Percentiles rank a stretch among this genome's conserved stretches.
These are phyloP conservation scores for Xylocampa areola DNA, from an alignment of 2,888 invertebrate species.

Conservation along the genomic window DNA sequence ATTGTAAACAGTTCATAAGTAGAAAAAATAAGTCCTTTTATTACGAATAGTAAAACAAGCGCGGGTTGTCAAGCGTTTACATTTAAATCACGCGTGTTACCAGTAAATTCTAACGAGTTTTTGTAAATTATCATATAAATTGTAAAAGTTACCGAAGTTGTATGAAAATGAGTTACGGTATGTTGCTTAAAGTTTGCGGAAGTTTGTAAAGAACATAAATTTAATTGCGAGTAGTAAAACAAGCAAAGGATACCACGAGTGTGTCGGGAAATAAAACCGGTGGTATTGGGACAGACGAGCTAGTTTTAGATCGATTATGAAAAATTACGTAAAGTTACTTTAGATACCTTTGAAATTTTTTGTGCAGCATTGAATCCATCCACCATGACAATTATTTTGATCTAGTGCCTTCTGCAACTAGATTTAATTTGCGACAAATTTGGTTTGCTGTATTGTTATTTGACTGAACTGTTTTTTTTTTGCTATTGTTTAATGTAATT, in stretches of 20 bases:
- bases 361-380: no score
- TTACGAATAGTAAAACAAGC: neutral
- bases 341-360: no score
- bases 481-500: no score
- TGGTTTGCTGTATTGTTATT: no score
- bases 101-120: conserved; percentile 19
- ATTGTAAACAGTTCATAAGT: neutral
- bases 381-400: no score
- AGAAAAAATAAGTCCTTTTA: neutral
- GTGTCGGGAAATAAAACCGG: conserved; percentile 12
- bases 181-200: conserved; percentile 30
- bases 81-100: conserved; percentile 12
- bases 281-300: conserved; percentile 8
- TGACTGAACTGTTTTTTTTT: no score
- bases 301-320: no score
- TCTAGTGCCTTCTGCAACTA: no score
- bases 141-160: conserved; percentile 32
- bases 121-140: conserved; percentile 48
- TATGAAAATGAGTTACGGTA: conserved; percentile 32
- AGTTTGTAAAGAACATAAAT: conserved; percentile 44
- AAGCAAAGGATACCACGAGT: conserved; percentile 21
- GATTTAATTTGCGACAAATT: no score
- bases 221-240: conserved; percentile 37
- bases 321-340: no score
- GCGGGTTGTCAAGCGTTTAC: neutral